Base-by-base conservation (phyloP, 2,113 vertebrate species). In the Xiphophorus hellerii region DNA sequence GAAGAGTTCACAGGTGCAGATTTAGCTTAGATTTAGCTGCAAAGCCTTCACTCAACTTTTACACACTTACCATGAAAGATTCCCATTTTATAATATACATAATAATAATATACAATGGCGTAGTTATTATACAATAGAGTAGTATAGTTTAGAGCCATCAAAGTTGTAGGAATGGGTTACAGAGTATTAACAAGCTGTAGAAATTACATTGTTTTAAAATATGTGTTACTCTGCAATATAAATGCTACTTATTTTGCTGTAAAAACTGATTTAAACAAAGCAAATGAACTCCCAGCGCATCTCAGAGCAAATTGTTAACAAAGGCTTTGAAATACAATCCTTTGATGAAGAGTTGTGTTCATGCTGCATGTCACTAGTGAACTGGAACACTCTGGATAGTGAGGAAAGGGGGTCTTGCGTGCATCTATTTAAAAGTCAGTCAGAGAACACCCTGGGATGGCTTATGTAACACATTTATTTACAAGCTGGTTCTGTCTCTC, bases 401-500 rank as follows among this genome's bases (percentile, higher is more conserved):
- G 5, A 73, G 62, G 20, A 54, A 72, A 42, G 67, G 9, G 22
- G 27, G 30, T 76, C 54, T 69, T 44, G 70, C 25, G n/a, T 74
- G 62, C 20, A 10, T 62, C 35, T 71, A 48, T 83, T 79, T 82
- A 62, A 10, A 70, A 68, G 27, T 71, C 54, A 54, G 66, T 58
- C 51, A 54, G 48, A 1, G 22, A 29, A 60, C 66, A 76, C 62
- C 29, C 39, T 8, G 27, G 35, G 33, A 61, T 62, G 10, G 13
- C 69, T 84, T 80, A 85, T 84, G 72, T 69, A 84, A 87, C 69
- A 25, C 76, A 61, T 83, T 54, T 42, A 54, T 73, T 54, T 42
- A 54, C 73, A 75, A 51, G 33, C 51, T 7, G 5, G 27, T 22
- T 30, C 11, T 10, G 4, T 17, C 2, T 0, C 1, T 2, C 3